phyloP scores from a whole-genome alignment of 1,140 invertebrate genomes.

The Nylanderia fulva region DNA sequence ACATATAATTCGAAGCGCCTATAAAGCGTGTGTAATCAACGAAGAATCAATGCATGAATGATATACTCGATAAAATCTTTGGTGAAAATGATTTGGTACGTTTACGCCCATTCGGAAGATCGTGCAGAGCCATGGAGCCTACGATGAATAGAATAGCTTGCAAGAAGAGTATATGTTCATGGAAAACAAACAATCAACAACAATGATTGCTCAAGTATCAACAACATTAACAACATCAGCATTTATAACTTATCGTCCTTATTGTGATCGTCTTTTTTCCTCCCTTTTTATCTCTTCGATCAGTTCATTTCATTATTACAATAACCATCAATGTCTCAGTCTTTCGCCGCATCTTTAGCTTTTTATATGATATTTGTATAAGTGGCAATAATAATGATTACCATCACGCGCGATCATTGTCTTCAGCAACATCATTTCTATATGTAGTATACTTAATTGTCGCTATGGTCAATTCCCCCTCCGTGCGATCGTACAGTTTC shows the following conservation, averaged over 20 bases:
- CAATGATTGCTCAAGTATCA: slow-evolving; percentile 81
- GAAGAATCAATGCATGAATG: slow-evolving; percentile 50
- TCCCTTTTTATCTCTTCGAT: slow-evolving; percentile 58
- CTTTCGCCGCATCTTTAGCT: slow-evolving; percentile 66
- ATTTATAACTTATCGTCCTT: slow-evolving; percentile 79
- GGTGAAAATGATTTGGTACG: slow-evolving; percentile 76
- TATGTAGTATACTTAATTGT: slow-evolving; percentile 42
- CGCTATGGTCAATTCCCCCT: slow-evolving; percentile 32
- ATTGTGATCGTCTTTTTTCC: slow-evolving; percentile 72
- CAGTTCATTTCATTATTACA: slow-evolving; percentile 67
- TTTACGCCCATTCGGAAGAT: slow-evolving; percentile 75
- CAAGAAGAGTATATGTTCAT: slow-evolving; percentile 69
- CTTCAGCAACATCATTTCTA: slow-evolving; percentile 70
- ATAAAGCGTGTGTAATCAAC: slow-evolving; percentile 36
- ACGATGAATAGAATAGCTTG: slow-evolving; percentile 77
- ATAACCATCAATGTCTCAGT: slow-evolving; percentile 68
- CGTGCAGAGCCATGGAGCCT: slow-evolving; percentile 69
- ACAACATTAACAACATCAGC: slow-evolving; percentile 82
- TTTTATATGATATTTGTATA: slow-evolving; percentile 63
- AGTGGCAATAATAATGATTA: slow-evolving; percentile 68
- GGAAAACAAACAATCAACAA: slow-evolving; percentile 82
- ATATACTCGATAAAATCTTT: slow-evolving; percentile 67
- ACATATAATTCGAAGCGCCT: slow-evolving; percentile 29
- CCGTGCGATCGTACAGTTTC: slow-evolving; percentile 23
- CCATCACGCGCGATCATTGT: slow-evolving; percentile 67